Evolutionary conservation across 2,113 vertebrate genomes (phyloP).

Genomic region (Physeter macrocephalus): DNA sequence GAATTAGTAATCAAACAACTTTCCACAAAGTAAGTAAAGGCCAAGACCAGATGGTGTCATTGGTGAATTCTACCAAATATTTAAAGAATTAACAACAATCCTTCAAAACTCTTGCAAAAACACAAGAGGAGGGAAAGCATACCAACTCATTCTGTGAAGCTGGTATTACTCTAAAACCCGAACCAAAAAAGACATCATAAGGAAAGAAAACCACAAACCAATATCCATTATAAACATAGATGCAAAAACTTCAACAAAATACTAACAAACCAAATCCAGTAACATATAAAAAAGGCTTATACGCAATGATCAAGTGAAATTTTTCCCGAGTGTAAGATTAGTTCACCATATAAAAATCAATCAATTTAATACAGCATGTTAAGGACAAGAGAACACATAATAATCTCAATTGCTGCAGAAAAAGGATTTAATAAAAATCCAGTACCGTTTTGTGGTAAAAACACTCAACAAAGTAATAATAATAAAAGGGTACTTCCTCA

Average conservation of each 20-base stretch:
- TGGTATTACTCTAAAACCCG: not conserved
- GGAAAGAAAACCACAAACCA: not conserved
- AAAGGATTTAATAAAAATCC: not conserved
- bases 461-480: not conserved
- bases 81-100: not conserved
- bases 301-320: not conserved
- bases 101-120: not conserved
- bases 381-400: not conserved
- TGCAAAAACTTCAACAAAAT: not conserved
- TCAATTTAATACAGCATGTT: not conserved
- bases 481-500: not conserved
- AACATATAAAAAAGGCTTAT: not conserved
- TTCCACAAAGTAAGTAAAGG: not conserved
- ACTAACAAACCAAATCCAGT: not conserved
- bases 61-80: not conserved
- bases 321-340: not conserved
- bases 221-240: not conserved
- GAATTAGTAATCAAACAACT: not conserved
- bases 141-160: not conserved
- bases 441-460: not conserved
- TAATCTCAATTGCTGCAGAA: not conserved
- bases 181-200: not conserved
- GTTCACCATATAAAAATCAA: not conserved
- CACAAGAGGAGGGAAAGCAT: not conserved
- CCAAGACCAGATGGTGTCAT: not conserved